Percentiles rank a stretch among this genome's conserved stretches.
Conservation (phyloP, 2,113 vertebrate genomes). For the Azemiops feae region DNA sequence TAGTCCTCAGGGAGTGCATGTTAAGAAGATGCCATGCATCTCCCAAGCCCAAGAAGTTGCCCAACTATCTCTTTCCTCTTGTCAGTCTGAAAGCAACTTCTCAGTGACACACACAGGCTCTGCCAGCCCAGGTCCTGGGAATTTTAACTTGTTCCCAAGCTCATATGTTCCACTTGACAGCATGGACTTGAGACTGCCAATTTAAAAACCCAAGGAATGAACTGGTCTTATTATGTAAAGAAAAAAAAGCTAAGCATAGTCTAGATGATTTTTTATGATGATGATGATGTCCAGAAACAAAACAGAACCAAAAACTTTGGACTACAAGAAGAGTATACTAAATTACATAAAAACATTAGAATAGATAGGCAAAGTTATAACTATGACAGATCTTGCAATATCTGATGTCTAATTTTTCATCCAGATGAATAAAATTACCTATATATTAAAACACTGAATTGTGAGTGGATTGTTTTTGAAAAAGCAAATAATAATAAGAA, state of each 20-base stretch:
- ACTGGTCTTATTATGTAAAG: constrained; percentile 35
- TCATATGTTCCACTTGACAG: constrained; percentile 63
- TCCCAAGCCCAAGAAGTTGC: constrained; percentile 38
- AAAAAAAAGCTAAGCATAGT: constrained; percentile 30
- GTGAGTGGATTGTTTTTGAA: neutral
- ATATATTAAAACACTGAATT: neutral
- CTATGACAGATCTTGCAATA: neutral
- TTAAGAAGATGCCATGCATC: constrained; percentile 44
- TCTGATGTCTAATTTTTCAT: neutral
- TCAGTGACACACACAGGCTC: constrained; percentile 55
- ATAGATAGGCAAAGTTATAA: neutral
- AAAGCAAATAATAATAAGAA: neutral
- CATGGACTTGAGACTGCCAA: constrained; percentile 54
- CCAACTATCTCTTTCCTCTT: constrained; percentile 48
- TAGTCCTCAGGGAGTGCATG: constrained; percentile 23
- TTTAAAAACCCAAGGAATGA: constrained; percentile 46
- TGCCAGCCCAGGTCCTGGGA: constrained; percentile 69
- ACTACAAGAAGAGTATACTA: neutral
- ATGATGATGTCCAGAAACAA: constrained; percentile 5
- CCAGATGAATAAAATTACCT: neutral
- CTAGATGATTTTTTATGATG: neutral
- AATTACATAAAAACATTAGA: neutral
- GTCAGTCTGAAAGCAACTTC: constrained; percentile 36
- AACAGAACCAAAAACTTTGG: constrained; percentile 30
- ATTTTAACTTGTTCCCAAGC: constrained; percentile 61